Conservation (phyloP, 2,113 vertebrate species). For the Baryphthengus martii region DNA sequence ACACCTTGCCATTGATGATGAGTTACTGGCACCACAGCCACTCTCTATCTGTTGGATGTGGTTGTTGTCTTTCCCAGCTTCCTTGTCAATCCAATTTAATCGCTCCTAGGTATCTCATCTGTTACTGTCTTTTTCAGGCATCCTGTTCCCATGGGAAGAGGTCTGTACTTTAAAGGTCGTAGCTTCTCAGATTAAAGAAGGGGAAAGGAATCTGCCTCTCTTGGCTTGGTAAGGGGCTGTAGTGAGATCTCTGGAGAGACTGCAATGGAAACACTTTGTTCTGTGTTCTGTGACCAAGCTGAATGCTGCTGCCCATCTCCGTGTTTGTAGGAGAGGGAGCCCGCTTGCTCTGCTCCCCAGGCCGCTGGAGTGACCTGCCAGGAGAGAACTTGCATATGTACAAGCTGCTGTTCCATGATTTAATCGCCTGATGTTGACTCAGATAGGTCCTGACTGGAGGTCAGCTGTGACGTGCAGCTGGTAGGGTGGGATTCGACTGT, state of each 20-base stretch:
- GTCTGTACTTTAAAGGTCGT: slow-evolving; percentile 40
- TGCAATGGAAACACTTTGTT: not conserved
- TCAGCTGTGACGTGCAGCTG: slow-evolving; percentile 62
- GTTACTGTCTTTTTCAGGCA: not conserved
- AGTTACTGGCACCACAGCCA: not conserved
- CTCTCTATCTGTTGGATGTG: not conserved
- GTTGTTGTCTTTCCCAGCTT: slow-evolving; percentile 28
- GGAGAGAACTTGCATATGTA: not conserved
- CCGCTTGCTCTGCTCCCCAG: not conserved
- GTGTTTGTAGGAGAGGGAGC: not conserved
- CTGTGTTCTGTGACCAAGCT: not conserved
- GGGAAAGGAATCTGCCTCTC: slow-evolving; percentile 1
- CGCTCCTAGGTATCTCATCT: slow-evolving; percentile 16
- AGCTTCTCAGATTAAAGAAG: slow-evolving; percentile 1
- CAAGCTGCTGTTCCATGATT: not conserved
- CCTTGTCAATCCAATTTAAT: slow-evolving; percentile 31
- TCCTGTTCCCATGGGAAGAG: slow-evolving; percentile 1
- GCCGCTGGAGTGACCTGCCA: not conserved
- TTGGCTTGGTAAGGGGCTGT: not conserved
- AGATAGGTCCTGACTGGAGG: slow-evolving; percentile 56
- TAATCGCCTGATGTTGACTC: not conserved
- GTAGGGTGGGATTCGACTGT: slow-evolving; percentile 46
- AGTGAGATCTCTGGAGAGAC: not conserved
- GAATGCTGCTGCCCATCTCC: not conserved
- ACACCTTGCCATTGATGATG: not conserved